A percentile compares a stretch with the other conserved stretches of the same genome.
phyloP scores from a whole-genome alignment of 2,888 invertebrate species.

The Aporophyla lueneburgensis region DNA sequence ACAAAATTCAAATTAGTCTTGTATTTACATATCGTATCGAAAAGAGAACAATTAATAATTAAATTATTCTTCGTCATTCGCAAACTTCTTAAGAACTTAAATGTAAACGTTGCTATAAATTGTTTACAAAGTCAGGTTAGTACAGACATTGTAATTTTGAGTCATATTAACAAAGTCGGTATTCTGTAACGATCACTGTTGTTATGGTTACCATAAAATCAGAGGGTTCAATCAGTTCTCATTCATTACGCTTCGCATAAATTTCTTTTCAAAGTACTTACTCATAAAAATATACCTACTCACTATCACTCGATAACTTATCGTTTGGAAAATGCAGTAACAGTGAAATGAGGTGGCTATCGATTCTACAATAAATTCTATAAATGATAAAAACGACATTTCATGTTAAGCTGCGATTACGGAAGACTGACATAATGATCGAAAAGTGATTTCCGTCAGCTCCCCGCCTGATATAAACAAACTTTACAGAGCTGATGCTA shows the following conservation, averaged over 20 bases:
- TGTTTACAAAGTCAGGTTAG: constrained; percentile 42
- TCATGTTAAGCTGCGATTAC: neutral
- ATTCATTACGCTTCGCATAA: constrained; percentile 28
- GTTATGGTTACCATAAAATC: constrained; percentile 19
- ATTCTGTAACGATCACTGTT: constrained; percentile 12
- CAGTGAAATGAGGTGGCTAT: neutral
- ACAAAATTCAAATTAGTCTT: constrained; percentile 32
- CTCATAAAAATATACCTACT: constrained; percentile 12
- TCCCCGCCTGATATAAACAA: neutral
- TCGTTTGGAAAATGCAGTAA: constrained; percentile 6
- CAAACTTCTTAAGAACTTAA: constrained; percentile 19
- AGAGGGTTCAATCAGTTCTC: constrained; percentile 4
- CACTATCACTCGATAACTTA: constrained; percentile 4
- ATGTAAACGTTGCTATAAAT: constrained; percentile 35
- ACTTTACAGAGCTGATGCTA: neutral
- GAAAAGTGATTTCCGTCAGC: neutral
- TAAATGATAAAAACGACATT: neutral
- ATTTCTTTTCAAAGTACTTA: constrained; percentile 13
- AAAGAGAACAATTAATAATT: constrained; percentile 31
- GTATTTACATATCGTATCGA: constrained; percentile 38
- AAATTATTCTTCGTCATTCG: constrained; percentile 19
- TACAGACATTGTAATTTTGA: constrained; percentile 21
- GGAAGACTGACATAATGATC: neutral
- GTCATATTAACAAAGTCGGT: constrained; percentile 7
- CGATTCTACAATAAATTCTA: constrained; percentile 1